Percentiles rank a stretch among this genome's conserved stretches.
phyloP scores from a whole-genome alignment of 1,140 invertebrate genomes.

The Camponotus pennsylvanicus region DNA sequence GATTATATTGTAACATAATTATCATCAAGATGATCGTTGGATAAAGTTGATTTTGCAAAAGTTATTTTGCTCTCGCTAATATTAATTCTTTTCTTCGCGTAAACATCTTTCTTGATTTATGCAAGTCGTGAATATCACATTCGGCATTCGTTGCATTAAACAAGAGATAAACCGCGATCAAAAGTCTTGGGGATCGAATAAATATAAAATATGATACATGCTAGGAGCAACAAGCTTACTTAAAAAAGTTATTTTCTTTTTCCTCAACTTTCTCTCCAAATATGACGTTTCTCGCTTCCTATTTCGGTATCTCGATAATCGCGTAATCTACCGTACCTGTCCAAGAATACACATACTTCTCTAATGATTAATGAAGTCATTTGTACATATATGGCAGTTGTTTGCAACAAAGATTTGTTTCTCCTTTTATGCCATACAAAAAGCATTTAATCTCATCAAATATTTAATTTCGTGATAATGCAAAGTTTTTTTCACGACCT shows the following conservation, averaged over 20 bases:
- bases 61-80: not conserved
- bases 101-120: not conserved
- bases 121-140: not conserved
- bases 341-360: conserved; percentile 1
- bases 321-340: not conserved
- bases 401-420: not conserved
- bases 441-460: not conserved
- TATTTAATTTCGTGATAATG: not conserved
- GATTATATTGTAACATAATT: not conserved
- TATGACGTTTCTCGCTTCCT: not conserved
- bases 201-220: not conserved
- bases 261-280: not conserved
- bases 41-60: conserved; percentile 24
- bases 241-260: not conserved
- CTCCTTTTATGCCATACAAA: not conserved
- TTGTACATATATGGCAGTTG: not conserved
- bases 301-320: not conserved
- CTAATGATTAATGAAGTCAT: not conserved
- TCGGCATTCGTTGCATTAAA: not conserved
- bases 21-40: not conserved
- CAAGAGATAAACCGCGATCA: not conserved
- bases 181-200: not conserved
- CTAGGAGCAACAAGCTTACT: conserved; percentile 12
- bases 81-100: not conserved
- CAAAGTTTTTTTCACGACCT: not conserved